Evolutionary conservation across 2,113 vertebrate genomes (phyloP).

Genomic region (Candoia aspera): DNA sequence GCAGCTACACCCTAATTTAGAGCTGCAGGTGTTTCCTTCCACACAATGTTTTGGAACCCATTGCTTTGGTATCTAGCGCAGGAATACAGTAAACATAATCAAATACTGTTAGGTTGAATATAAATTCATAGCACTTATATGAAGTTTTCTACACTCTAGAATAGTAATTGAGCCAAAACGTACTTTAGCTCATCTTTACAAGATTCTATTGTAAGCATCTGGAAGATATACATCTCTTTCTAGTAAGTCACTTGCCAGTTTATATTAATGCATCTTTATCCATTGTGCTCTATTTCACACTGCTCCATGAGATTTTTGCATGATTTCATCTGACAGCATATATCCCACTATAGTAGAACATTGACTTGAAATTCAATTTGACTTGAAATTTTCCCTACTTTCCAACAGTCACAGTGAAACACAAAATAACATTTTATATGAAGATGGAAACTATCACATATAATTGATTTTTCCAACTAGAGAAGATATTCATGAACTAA

Average conservation of each 20-base stretch:
- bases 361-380: not conserved
- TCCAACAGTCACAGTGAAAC: not conserved
- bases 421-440: not conserved
- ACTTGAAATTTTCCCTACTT: not conserved
- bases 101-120: not conserved
- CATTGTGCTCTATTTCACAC: not conserved
- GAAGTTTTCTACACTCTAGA: not conserved
- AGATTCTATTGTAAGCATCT: not conserved
- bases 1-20: not conserved
- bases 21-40: not conserved
- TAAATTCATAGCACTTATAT: not conserved
- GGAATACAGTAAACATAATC: not conserved
- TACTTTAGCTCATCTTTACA: not conserved
- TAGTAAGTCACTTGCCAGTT: not conserved
- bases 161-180: not conserved
- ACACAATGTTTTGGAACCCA: not conserved
- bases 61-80: not conserved
- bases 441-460: not conserved
- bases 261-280: not conserved
- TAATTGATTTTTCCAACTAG: not conserved
- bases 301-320: not conserved
- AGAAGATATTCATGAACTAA: not conserved
- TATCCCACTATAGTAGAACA: not conserved
- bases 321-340: not conserved
- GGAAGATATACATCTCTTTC: not conserved